Conservation (phyloP, 1,140 invertebrate genomes). For the Temnothorax longispinosus region DNA sequence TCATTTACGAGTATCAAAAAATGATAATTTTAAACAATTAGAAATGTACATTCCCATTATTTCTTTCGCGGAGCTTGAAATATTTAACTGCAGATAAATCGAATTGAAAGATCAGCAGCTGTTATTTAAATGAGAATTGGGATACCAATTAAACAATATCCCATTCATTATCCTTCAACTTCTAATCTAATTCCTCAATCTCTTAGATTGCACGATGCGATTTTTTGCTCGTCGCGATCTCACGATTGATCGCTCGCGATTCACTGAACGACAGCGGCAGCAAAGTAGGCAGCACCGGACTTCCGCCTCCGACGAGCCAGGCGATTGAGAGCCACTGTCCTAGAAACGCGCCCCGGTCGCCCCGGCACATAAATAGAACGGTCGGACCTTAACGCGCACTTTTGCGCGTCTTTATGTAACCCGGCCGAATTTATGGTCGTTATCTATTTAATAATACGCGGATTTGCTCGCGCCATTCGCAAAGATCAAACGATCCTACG, state of each 20-base stretch:
- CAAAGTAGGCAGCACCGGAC: not conserved
- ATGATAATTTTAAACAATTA: not conserved
- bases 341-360: slow-evolving; percentile 70
- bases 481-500: slow-evolving; percentile 69
- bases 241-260: not conserved
- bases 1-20: not conserved
- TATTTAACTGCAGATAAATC: not conserved
- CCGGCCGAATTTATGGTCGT: slow-evolving; percentile 77
- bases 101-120: not conserved
- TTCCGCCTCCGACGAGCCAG: slow-evolving; percentile 25
- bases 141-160: slow-evolving; percentile 9
- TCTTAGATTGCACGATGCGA: not conserved
- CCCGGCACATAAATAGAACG: slow-evolving; percentile 78
- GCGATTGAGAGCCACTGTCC: slow-evolving; percentile 73
- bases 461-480: slow-evolving; percentile 70
- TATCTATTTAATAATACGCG: slow-evolving; percentile 77
- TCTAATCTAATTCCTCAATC: not conserved
- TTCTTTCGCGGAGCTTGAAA: not conserved
- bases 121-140: not conserved
- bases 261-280: not conserved
- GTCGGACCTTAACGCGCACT: slow-evolving; percentile 76
- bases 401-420: slow-evolving; percentile 78
- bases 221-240: not conserved
- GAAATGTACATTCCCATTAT: not conserved
- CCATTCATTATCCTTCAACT: not conserved